Conservation (phyloP, 2,888 invertebrate species). For the Phorcus lineatus region DNA sequence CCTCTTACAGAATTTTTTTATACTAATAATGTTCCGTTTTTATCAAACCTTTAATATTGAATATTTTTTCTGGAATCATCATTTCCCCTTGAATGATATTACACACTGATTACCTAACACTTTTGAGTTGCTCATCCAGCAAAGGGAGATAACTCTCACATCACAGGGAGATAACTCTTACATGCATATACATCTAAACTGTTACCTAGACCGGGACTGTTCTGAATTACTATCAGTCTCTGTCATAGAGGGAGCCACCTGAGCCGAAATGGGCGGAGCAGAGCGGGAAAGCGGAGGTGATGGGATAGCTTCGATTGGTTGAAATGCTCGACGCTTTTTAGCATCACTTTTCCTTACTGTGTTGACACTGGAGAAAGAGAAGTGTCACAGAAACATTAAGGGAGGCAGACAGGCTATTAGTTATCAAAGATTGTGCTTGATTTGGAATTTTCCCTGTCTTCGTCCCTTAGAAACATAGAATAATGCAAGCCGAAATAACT, state of each 20-base stretch:
- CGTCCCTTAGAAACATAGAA: background rate
- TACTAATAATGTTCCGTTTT: too few species aligned
- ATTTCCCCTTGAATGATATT: too few species aligned
- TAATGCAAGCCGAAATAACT: slow-evolving; percentile 9
- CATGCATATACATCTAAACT: slow-evolving; percentile 12
- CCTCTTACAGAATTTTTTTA: too few species aligned
- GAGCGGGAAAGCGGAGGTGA: slow-evolving; percentile 21
- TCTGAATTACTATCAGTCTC: slow-evolving; percentile 19
- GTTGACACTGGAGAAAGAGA: slow-evolving; percentile 59
- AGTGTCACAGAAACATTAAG: background rate
- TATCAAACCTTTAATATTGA: too few species aligned
- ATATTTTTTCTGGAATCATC: too few species aligned
- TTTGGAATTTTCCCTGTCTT: background rate
- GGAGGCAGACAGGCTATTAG: background rate
- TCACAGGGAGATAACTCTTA: background rate
- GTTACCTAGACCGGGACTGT: slow-evolving; percentile 19
- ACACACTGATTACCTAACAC: too few species aligned
- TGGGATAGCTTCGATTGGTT: slow-evolving; percentile 40
- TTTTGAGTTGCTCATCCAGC: too few species aligned
- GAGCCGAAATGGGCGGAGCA: slow-evolving; percentile 41
- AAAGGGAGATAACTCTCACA: too few species aligned
- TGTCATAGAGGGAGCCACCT: slow-evolving; percentile 34
- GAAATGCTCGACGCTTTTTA: slow-evolving; percentile 61
- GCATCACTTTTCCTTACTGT: slow-evolving; percentile 72
- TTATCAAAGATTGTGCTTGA: background rate